Base-by-base conservation (phyloP, 2,113 vertebrate genomes). In the Lucifuga dentata region DNA sequence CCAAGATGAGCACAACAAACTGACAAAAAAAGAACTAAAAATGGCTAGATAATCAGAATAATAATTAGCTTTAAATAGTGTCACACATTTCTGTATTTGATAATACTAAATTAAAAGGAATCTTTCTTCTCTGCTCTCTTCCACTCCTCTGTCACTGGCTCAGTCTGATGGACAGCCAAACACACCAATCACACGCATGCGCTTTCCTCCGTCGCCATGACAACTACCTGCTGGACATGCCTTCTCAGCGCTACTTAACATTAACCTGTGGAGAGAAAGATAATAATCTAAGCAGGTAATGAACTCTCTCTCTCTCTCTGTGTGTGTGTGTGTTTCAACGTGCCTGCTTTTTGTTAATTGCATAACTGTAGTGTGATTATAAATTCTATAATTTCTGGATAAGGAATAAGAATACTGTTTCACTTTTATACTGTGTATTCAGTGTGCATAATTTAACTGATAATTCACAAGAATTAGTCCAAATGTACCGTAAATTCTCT, bases 21-120 rank as follows among this genome's bases (percentile, higher is more conserved):
- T 59, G 84, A 92, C 86, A 81, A 69, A 74, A 76, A 80, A 65
- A 76, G 1, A 64, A 72, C 52, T 68, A 78, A 76, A 77, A 85
- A 85, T 67, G 76, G 86, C 90, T 92, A 93, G 84, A 91, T 92
- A 92, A 94, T 93, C 92, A 90, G 82, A 93, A 94, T 91, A 89
- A 91, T 90, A 91, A 91, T 91, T 76, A 91, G 92, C 77, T 93
- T 94, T 94, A 94, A 94, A 94, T 94, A 94, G 92, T 92, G 91
- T 94, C 93, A 94, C 93, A 94, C 93, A 76, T 89, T 88, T 86
- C 78, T 92, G 91, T 91, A 88, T 93, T 93, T 90, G 90, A 94
- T 93, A 94, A 94, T 92, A 92, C 92, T 92, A 94, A 94, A 92
- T 90, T 88, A 92, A 92, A 92, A 93, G 90, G 88, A 94, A 92